phyloP scores from a whole-genome alignment of 2,113 vertebrate genomes.

The Bujurquina vittata region DNA sequence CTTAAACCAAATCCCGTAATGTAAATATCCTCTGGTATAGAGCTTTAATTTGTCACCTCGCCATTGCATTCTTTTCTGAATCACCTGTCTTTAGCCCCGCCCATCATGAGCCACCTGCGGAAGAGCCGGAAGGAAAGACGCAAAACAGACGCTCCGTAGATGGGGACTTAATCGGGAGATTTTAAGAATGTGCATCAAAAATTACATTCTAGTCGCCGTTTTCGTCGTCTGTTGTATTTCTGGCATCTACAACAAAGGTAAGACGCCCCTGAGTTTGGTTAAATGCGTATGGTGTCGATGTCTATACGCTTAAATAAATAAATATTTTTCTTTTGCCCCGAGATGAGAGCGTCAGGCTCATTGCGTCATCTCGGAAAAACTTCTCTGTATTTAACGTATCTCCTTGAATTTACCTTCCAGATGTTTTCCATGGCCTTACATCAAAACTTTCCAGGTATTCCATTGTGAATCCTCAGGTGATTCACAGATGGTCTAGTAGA shows the following conservation, averaged over 20 bases:
- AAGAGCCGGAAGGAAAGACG: not conserved
- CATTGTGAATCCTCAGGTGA: slow-evolving; percentile 69
- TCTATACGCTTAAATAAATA: no score
- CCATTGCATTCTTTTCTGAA: not conserved
- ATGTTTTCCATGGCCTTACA: slow-evolving; percentile 5
- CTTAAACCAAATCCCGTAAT: not conserved
- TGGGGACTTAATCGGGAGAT: not conserved
- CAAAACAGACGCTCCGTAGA: accelerated
- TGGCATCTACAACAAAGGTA: slow-evolving; percentile 53
- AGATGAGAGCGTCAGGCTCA: no score
- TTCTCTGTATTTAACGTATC: not conserved
- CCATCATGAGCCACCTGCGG: slow-evolving; percentile 19
- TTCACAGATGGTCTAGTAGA: slow-evolving; percentile 65
- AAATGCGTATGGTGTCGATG: not conserved
- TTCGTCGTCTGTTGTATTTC: slow-evolving; percentile 22
- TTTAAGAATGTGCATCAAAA: slow-evolving; percentile 34
- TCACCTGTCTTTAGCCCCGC: slow-evolving; percentile 26
- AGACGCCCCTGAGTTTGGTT: not conserved
- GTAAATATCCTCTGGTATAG: not conserved
- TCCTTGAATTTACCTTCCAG: slow-evolving; percentile 31
- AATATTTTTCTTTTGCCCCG: not conserved
- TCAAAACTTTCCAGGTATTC: slow-evolving; percentile 61
- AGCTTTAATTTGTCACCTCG: not conserved
- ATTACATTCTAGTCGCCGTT: not conserved
- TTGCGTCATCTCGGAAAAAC: not conserved